Conservation (phyloP, 2,797 vertebrate genomes). For the Propithecus deckenii region DNA sequence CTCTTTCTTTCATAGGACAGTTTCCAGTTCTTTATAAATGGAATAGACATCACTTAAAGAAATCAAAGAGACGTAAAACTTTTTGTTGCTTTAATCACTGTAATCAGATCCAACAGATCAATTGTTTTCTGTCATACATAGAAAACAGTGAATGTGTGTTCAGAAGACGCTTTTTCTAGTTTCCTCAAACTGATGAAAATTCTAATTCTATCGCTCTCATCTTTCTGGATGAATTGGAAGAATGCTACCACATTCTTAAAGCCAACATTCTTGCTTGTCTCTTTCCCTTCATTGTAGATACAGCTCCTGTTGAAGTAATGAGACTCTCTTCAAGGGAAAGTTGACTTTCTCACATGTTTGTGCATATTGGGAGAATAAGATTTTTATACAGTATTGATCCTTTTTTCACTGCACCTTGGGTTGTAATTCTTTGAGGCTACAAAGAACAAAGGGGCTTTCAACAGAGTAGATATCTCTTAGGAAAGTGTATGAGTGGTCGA, state of each 20-base stretch:
- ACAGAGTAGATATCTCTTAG: neutral
- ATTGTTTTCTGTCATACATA: neutral
- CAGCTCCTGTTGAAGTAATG: neutral
- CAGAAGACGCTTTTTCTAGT: neutral
- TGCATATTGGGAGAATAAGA: neutral
- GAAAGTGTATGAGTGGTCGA: neutral
- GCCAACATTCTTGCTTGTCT: neutral
- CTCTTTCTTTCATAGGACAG: conserved; percentile 10
- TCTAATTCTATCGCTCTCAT: neutral
- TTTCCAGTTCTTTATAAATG: conserved; percentile 10
- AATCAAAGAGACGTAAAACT: neutral
- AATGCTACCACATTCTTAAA: neutral
- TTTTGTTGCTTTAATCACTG: conserved; percentile 31
- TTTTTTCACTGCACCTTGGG: neutral
- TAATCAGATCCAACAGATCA: neutral
- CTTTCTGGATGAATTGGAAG: neutral
- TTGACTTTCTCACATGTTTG: neutral
- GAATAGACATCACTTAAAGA: neutral
- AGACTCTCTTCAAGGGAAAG: neutral
- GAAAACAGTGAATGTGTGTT: neutral
- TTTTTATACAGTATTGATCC: neutral
- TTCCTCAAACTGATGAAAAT: neutral
- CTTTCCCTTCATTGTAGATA: neutral
- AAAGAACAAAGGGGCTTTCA: conserved; percentile 11
- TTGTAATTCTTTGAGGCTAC: neutral